Conservation (phyloP, 2,113 vertebrate species). For the Romanogobio albipinnatus region DNA sequence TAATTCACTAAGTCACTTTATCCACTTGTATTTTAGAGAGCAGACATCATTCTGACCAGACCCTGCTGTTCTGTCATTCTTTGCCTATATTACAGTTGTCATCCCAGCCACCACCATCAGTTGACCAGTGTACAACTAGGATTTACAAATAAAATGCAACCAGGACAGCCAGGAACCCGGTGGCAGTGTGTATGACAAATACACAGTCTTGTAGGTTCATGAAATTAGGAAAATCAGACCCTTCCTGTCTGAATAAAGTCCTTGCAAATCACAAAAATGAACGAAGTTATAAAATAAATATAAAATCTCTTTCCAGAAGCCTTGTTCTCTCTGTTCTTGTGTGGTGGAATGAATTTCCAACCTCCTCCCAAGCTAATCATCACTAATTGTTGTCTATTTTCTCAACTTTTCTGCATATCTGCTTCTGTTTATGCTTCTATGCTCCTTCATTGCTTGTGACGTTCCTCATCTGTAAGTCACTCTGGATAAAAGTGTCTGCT, state of each 20-base stretch:
- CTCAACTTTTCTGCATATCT: too few relatives aligned
- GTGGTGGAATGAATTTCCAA: too few relatives aligned
- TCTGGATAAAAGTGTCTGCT: too few relatives aligned
- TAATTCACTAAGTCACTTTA: background rate
- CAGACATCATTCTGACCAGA: background rate
- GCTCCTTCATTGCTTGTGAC: too few relatives aligned
- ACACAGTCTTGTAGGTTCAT: background rate
- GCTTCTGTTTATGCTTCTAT: too few relatives aligned
- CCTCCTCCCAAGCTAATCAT: too few relatives aligned
- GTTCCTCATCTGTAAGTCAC: too few relatives aligned
- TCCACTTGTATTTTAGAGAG: background rate
- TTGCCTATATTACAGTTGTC: background rate
- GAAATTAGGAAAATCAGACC: background rate
- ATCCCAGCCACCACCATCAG: background rate
- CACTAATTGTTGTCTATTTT: too few relatives aligned
- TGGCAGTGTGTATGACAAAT: background rate
- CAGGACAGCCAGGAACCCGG: background rate
- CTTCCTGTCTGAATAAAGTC: background rate
- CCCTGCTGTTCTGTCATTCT: background rate
- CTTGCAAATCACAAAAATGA: too few relatives aligned
- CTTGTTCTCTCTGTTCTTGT: too few relatives aligned
- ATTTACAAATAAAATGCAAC: background rate
- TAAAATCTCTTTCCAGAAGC: too few relatives aligned
- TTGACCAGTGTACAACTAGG: background rate
- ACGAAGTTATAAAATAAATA: too few relatives aligned